phyloP scores from a whole-genome alignment of 1,140 invertebrate species.

The Hylyphantes graminicola region DNA sequence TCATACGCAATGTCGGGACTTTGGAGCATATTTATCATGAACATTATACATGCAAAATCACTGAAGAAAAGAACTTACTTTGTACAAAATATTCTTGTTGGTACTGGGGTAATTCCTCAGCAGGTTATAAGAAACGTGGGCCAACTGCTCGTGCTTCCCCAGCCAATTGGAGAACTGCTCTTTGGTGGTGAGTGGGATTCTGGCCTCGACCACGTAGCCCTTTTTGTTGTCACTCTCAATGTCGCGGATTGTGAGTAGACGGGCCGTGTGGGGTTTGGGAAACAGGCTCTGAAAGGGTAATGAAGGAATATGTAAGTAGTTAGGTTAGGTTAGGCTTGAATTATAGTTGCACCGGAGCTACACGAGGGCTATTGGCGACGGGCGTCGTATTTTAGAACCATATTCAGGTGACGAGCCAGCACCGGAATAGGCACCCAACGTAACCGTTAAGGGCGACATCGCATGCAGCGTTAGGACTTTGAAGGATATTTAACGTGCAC shows the following conservation, averaged over 20 bases:
- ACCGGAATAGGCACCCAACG: too few relatives aligned
- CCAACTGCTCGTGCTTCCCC: constrained; percentile 34
- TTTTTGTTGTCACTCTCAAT: constrained; percentile 51
- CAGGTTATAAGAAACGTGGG: constrained; percentile 35
- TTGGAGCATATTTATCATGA: background rate
- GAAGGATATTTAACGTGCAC: too few relatives aligned
- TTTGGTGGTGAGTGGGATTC: constrained; percentile 44
- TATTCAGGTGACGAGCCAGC: too few relatives aligned
- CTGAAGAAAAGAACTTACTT: background rate
- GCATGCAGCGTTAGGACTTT: too few relatives aligned
- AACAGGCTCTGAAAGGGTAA: constrained; percentile 37
- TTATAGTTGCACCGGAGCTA: too few relatives aligned
- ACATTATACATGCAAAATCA: background rate
- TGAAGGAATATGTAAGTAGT: background rate
- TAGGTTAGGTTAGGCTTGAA: too few relatives aligned
- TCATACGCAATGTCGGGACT: background rate
- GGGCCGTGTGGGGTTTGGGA: constrained; percentile 22
- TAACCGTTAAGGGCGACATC: too few relatives aligned
- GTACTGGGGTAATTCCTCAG: constrained; percentile 37
- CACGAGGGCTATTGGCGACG: too few relatives aligned
- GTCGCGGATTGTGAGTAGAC: constrained; percentile 38
- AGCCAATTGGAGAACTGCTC: constrained; percentile 52
- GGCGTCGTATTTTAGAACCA: too few relatives aligned
- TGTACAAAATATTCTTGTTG: constrained; percentile 49
- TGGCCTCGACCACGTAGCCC: constrained; percentile 54